Base-by-base conservation (phyloP, 1,140 invertebrate genomes). In the Drosophila nasuta region DNA sequence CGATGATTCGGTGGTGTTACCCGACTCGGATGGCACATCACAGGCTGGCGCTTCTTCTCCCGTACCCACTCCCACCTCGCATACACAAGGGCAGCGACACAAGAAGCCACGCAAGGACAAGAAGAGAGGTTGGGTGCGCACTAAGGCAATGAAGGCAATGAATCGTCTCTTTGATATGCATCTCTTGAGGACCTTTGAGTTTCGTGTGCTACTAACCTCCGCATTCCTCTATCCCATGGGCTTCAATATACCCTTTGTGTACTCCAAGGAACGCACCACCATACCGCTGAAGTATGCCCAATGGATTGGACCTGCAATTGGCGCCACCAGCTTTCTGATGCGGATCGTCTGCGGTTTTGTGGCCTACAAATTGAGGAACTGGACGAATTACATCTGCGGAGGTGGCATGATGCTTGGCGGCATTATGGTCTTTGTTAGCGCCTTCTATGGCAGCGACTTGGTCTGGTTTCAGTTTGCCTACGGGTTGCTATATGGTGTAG, bases 401-500 rank as follows among this genome's bases (percentile, higher is more conserved):
- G 69, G 66, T 0, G 91, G 91, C 17, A 45, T 91, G 66, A 28
- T 86, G 8, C 79, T 89, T 15, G 91, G 91, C 5, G 91, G 91
- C 6, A 0, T 43, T 1, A 35, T 68, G 2, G 81, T 88, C 2
- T 57, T 88, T 1, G 5, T 58, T 1, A 91, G 91, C 49, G 87
- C 91, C 13, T 92, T 92, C 51, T 86, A 57, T 51, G 91, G 91
- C 15, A 28, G 35, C 10, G 54, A 89, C 56, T 6, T 76, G 57
- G 28, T 91, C 5, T 89, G 89, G 69, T 97, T 94, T 93, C 98
- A 96, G 91, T 96, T 94, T 77, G 92, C 94, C 45, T 99, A 98
- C 87, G 95, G 96, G 10, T 93, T 95, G 1, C 91, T 96, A 3
- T 99, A 98, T 93, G 98, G 98, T 46, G 93, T 98, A n/a, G 95